These are phyloP conservation scores for Diadumene lineata DNA, from an alignment of 92 coral and sea anemone species.

Conservation along the genomic window DNA sequence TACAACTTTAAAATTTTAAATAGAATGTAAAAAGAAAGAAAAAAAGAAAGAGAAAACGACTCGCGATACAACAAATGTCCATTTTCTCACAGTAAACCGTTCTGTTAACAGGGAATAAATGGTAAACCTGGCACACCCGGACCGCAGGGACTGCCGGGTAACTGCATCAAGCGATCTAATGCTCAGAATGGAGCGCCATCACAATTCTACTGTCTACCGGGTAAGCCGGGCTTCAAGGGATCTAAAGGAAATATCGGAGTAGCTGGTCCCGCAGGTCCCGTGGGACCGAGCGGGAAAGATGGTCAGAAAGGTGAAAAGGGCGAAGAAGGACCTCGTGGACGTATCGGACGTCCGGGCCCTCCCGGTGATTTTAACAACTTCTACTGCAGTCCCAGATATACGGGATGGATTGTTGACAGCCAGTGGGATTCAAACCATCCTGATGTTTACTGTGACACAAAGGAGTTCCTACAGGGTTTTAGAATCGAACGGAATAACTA, in stretches of 20 bases:
- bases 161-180: constrained; percentile 55
- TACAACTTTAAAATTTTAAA: too few species aligned
- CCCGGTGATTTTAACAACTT: constrained; percentile 78
- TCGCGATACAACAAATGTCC: too few species aligned
- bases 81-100: too few species aligned
- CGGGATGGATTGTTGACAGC: constrained; percentile 64
- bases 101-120: constrained; percentile 82
- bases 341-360: constrained; percentile 66
- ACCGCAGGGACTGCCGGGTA: constrained; percentile 77
- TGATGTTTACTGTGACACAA: constrained; percentile 73
- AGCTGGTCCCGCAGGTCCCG: constrained; percentile 57
- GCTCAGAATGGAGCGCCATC: constrained; percentile 56
- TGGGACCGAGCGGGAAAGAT: constrained; percentile 63
- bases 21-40: too few species aligned
- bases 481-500: constrained; percentile 43
- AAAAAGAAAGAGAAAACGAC: too few species aligned
- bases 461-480: constrained; percentile 79
- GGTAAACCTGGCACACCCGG: constrained; percentile 77
- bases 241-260: constrained; percentile 71
- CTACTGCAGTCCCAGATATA: constrained; percentile 67
- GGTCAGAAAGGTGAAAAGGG: constrained; percentile 70
- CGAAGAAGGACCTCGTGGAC: constrained; percentile 66
- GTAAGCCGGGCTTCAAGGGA: constrained; percentile 72
- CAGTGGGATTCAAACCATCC: constrained; percentile 66
- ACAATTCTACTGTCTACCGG: constrained; percentile 69